Percentiles rank a stretch among this genome's conserved stretches.
Conservation (phyloP, 2,888 invertebrate genomes). For the Drosophila cyrtoloma region DNA sequence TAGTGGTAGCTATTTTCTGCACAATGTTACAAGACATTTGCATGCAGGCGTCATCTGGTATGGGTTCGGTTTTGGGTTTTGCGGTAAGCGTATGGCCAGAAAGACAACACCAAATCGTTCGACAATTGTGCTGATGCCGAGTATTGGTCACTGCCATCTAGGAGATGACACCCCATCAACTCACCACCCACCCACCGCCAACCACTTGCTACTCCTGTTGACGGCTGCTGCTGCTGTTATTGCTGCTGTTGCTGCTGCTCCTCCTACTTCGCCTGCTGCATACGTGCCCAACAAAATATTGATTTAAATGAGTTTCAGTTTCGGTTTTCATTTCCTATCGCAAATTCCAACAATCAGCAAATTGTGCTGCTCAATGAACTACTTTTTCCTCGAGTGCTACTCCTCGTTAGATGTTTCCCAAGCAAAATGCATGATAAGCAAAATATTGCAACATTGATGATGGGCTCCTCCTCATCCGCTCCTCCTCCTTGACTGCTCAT, state of each 20-base stretch:
- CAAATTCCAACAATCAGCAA: constrained; percentile 79
- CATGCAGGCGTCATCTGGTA: constrained; percentile 77
- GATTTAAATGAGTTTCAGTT: constrained; percentile 82
- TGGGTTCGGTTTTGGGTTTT: constrained; percentile 53
- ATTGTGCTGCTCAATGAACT: constrained; percentile 79
- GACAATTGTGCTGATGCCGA: constrained; percentile 76
- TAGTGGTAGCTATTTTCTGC: constrained; percentile 44
- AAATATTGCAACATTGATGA: constrained; percentile 80
- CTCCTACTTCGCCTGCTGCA: constrained; percentile 47
- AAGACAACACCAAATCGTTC: constrained; percentile 62
- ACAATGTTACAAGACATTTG: constrained; percentile 76
- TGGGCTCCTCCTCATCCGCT: constrained; percentile 50
- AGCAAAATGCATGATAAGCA: constrained; percentile 77
- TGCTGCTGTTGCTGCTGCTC: constrained; percentile 22
- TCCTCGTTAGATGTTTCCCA: constrained; percentile 69
- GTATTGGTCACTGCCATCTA: constrained; percentile 42
- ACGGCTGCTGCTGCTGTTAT: constrained; percentile 20
- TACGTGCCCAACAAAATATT: constrained; percentile 82
- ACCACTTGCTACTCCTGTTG: constrained; percentile 6
- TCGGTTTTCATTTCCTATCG: constrained; percentile 81
- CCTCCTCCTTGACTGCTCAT: background rate
- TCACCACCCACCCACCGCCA: background rate
- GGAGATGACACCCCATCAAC: background rate
- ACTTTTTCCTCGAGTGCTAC: constrained; percentile 66
- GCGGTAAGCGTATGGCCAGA: constrained; percentile 67